Evolutionary conservation across 2,888 invertebrate genomes (phyloP).

Genomic region (Eumacrocentrus americanus): DNA sequence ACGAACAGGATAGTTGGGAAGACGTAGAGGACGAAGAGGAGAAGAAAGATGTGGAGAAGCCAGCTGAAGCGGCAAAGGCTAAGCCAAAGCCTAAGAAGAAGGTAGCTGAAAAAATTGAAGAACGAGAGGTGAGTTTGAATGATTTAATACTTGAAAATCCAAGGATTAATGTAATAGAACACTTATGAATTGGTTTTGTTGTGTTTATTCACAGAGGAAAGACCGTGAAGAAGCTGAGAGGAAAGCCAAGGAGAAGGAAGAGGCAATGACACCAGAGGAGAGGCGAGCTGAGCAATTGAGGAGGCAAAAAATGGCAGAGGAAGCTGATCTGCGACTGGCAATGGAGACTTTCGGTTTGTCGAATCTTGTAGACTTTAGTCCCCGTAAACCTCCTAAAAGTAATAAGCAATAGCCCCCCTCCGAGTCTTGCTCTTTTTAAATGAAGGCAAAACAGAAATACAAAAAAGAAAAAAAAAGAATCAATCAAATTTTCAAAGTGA

Average conservation of each 20-base stretch:
- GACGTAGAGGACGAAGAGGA: conserved; percentile 84
- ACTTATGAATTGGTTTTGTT: background rate
- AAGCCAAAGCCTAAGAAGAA: conserved; percentile 77
- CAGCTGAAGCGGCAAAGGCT: conserved; percentile 67
- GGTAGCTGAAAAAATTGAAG: conserved; percentile 81
- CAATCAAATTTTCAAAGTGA: background rate
- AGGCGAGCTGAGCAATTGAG: conserved; percentile 76
- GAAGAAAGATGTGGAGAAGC: conserved; percentile 77
- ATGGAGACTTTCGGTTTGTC: conserved; percentile 83
- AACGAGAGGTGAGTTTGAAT: conserved; percentile 74
- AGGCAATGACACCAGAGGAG: conserved; percentile 78
- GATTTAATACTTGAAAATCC: too few relatives aligned
- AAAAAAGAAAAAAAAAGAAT: conserved; percentile 6
- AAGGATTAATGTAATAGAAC: too few relatives aligned
- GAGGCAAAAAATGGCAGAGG: conserved; percentile 82
- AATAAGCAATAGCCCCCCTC: conserved; percentile 51
- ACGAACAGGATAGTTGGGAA: conserved; percentile 90
- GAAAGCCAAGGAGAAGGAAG: conserved; percentile 68
- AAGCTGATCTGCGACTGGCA: conserved; percentile 84
- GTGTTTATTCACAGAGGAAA: conserved; percentile 62
- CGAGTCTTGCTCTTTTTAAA: background rate
- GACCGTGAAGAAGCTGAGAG: conserved; percentile 71
- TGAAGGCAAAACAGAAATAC: background rate
- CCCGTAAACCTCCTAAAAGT: conserved; percentile 55
- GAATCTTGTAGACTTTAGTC: conserved; percentile 61